phyloP scores from a whole-genome alignment of 2,888 invertebrate genomes.

The Anodontia alba region DNA sequence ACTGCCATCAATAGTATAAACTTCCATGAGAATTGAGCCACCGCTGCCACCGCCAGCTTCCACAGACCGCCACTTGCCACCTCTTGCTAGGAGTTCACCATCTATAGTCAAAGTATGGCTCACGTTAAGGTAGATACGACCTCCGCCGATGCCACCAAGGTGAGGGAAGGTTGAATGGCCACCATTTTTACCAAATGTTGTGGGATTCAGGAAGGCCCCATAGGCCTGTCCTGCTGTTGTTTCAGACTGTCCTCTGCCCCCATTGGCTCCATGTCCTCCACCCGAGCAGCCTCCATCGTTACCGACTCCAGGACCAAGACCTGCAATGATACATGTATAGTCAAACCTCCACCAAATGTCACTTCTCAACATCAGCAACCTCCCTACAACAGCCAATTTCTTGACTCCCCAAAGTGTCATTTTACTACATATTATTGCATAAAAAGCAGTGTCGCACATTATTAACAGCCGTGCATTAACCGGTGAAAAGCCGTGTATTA shows the following conservation, averaged over 20 bases:
- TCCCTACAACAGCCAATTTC: no score
- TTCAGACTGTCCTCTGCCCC: constrained; percentile 71
- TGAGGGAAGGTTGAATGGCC: constrained; percentile 73
- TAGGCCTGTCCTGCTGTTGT: constrained; percentile 61
- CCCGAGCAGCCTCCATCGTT: constrained; percentile 66
- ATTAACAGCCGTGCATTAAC: no score
- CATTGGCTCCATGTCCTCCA: constrained; percentile 75
- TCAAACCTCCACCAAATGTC: no score
- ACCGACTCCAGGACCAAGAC: constrained; percentile 62
- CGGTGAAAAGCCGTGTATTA: no score
- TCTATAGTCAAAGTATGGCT: constrained; percentile 63
- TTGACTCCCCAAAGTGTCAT: no score
- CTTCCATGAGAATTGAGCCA: constrained; percentile 69
- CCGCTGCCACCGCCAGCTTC: constrained; percentile 75
- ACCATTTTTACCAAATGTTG: constrained; percentile 72
- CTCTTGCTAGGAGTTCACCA: constrained; percentile 45
- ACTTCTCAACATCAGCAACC: no score
- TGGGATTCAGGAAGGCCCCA: constrained; percentile 69
- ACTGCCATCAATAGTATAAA: constrained; percentile 70
- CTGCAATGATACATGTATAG: no score
- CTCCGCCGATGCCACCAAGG: constrained; percentile 70
- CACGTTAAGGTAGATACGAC: constrained; percentile 63
- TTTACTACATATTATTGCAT: no score
- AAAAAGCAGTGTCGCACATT: no score
- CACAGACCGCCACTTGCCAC: constrained; percentile 69